Evolutionary conservation across 53 echinoderm and acorn worm genomes (phyloP), one percentile per base, ranked within the genome.

Genomic region (Crossaster papposus): DNA sequence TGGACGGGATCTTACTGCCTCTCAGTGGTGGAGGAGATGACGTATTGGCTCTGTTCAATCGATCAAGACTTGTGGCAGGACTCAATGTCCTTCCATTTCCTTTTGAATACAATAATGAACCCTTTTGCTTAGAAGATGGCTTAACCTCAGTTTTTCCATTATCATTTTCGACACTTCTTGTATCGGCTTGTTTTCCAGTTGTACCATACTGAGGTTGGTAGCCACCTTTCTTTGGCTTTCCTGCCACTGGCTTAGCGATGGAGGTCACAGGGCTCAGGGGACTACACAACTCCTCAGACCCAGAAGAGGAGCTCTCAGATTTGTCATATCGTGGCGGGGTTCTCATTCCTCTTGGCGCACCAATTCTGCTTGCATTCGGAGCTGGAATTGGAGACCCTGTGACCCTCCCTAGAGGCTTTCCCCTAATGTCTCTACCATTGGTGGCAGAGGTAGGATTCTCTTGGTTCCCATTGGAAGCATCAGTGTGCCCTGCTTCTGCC

Each of bases 1-100:
- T 93, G 54, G 91, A 87, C 24, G 96, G 96, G 70, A 96, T 96
- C 81, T 96, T 96, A 53, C 92, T 96, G 36, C 92, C 92, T 82
- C 91, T 92, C 77, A 90, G 91, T 17, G 91, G 80, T 58, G 89
- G 75, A 20, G 90, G 85, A 15, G 95, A 91, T 36, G 88, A 91
- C 26, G 81, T 76, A 51, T 86, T 75, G 12, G 82, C 24, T 35
- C 82, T 73, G 75, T 82, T 90, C 36, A 90, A 62, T 34, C 82
- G 72, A 75, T 90, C 90, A 51, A 90, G 90, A 73, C 90, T 90
- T 31, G 89, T 18, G 29, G 89, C 89, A 44, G 89, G 80, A 71
- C 89, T 80, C 51, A 89, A 52, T 26, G 89, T 50, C 78, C 80
- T 89, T 53, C 90, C 82, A 36, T 81, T 82, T 23, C 90, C 82